Evolutionary conservation across 1,140 invertebrate genomes (phyloP).

Genomic region (Antheraea pernyi): DNA sequence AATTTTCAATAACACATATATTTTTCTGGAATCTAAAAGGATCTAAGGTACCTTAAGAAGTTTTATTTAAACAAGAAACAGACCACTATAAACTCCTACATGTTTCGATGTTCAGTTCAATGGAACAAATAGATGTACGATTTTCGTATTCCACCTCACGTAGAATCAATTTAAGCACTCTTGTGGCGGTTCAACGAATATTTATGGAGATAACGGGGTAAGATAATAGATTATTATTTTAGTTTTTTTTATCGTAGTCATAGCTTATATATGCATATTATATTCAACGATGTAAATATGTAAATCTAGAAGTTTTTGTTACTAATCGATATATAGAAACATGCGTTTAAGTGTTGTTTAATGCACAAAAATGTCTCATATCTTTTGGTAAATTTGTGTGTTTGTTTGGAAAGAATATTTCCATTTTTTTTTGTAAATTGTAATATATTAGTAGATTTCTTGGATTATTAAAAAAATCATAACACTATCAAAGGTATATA

Average conservation of each 20-base stretch:
- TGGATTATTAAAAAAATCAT: too few species aligned
- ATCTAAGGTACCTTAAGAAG: not conserved
- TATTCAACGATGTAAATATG: not conserved
- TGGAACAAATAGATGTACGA: conserved; percentile 39
- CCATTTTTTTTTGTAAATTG: too few species aligned
- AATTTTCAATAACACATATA: too few species aligned
- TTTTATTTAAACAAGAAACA: conserved; percentile 4
- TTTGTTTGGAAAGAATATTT: too few species aligned
- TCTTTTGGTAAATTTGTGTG: too few species aligned
- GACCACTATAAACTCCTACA: not conserved
- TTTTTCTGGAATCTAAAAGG: too few species aligned
- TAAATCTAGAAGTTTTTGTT: not conserved
- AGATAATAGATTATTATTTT: conserved; percentile 50
- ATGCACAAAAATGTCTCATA: too few species aligned
- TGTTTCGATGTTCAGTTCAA: conserved; percentile 13
- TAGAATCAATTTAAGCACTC: conserved; percentile 70
- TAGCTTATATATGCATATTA: not conserved
- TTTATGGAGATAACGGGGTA: conserved; percentile 59
- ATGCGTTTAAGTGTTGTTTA: too few species aligned
- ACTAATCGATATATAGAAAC: too few species aligned
- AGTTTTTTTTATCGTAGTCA: not conserved
- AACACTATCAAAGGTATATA: too few species aligned
- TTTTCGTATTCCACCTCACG: conserved; percentile 63
- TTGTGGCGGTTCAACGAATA: conserved; percentile 61
- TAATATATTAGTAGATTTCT: too few species aligned